Evolutionary conservation across 2,797 vertebrate species (phyloP).

Genomic region (Lateolabrax maculatus): DNA sequence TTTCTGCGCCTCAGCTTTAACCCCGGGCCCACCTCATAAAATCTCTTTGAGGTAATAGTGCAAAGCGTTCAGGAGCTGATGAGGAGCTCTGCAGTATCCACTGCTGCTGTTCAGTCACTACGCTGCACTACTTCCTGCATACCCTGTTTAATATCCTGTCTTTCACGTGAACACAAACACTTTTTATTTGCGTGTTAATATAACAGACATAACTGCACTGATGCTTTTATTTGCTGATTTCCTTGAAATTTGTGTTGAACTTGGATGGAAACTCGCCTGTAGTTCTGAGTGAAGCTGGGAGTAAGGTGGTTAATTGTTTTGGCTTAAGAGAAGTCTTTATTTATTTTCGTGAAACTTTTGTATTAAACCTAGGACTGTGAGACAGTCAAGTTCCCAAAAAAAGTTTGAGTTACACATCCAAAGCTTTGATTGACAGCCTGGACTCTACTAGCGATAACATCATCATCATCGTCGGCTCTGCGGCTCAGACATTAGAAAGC

Average conservation of each 20-base stretch:
- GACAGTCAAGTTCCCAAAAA: background rate
- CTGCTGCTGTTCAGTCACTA: background rate
- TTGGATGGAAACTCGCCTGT: no score
- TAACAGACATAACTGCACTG: no score
- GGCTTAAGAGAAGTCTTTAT: no score
- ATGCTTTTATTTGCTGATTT: no score
- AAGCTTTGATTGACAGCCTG: slow-evolving; percentile 38
- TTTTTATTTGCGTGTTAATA: background rate
- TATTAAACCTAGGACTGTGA: no score
- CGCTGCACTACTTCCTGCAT: background rate
- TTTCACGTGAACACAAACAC: background rate
- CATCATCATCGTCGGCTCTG: slow-evolving; percentile 8
- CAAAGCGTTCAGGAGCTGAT: no score
- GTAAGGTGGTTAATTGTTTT: no score
- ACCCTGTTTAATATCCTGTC: background rate
- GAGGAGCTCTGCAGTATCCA: background rate
- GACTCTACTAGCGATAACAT: slow-evolving; percentile 35
- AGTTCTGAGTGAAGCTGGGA: no score
- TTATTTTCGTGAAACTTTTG: no score
- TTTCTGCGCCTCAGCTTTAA: slow-evolving; percentile 12
- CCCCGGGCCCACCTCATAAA: background rate
- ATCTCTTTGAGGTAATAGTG: background rate
- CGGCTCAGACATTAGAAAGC: background rate
- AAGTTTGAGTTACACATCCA: background rate
- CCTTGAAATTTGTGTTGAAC: no score